Percentiles rank a stretch among this genome's conserved stretches.
Evolutionary conservation across 2,888 invertebrate genomes (phyloP).

Genomic region (Eurytoma californica): DNA sequence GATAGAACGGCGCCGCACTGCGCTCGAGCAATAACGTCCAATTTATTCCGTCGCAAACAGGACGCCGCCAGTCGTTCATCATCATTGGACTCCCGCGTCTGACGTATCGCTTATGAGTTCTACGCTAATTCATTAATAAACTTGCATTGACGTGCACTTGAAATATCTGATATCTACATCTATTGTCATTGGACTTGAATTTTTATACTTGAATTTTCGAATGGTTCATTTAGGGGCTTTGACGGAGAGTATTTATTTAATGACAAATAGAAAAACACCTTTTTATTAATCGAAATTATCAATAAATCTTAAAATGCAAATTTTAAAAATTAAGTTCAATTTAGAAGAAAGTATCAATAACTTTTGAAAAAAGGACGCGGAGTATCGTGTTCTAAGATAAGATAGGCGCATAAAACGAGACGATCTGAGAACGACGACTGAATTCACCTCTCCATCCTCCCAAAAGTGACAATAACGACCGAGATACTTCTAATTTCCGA

Average conservation of each 20-base stretch:
- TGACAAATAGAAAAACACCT: too few species aligned
- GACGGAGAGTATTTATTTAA: too few species aligned
- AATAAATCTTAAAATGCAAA: too few species aligned
- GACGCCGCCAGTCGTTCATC: slow-evolving; percentile 50
- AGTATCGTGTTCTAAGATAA: too few species aligned
- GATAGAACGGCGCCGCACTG: slow-evolving; percentile 60
- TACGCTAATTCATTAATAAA: slow-evolving; percentile 71
- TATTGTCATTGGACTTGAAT: too few species aligned
- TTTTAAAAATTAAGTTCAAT: too few species aligned
- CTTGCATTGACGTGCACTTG: slow-evolving; percentile 57
- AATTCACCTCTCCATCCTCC: background rate
- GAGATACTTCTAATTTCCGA: slow-evolving; percentile 27
- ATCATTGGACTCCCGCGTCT: slow-evolving; percentile 62
- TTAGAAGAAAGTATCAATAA: background rate
- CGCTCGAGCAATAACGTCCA: slow-evolving; percentile 62
- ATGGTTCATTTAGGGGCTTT: too few species aligned
- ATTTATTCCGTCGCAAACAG: slow-evolving; percentile 69
- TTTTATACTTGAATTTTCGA: too few species aligned
- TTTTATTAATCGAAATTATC: too few species aligned
- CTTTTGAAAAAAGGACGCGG: too few species aligned
- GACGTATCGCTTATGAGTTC: slow-evolving; percentile 69
- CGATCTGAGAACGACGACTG: background rate
- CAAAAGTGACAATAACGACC: slow-evolving; percentile 23
- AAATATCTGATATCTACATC: background rate
- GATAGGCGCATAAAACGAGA: background rate